Percentiles rank a stretch among this genome's conserved stretches.
Evolutionary conservation across 1,140 invertebrate genomes (phyloP).

Genomic region (Samia ricini): DNA sequence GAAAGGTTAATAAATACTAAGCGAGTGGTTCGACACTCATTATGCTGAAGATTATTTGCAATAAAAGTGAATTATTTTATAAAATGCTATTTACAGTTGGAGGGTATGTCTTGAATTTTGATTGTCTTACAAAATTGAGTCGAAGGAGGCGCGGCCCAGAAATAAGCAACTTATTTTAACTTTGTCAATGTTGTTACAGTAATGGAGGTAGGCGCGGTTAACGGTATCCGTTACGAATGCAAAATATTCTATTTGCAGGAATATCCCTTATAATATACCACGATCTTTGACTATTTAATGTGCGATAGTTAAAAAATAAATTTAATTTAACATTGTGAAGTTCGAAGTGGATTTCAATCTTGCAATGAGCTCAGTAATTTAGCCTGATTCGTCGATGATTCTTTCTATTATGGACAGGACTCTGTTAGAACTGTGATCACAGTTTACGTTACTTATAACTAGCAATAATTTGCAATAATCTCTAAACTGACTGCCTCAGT

Average conservation of each 20-base stretch:
- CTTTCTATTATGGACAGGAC: no score
- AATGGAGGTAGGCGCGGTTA: background rate
- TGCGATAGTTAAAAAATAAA: no score
- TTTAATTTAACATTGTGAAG: no score
- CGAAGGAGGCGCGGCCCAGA: background rate
- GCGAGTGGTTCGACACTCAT: background rate
- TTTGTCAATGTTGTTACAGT: background rate
- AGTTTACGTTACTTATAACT: no score
- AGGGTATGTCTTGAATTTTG: background rate
- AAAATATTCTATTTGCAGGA: background rate
- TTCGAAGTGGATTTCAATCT: no score
- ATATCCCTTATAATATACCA: background rate
- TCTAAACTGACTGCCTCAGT: no score
- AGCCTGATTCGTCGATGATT: no score
- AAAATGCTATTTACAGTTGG: background rate
- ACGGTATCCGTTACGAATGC: background rate
- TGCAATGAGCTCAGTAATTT: no score
- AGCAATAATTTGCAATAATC: no score
- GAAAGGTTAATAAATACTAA: background rate
- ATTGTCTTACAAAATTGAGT: background rate
- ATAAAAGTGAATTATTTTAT: background rate
- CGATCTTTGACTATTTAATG: no score
- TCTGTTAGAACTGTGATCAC: no score
- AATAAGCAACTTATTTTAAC: conserved; percentile 1
- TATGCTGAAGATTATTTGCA: background rate